A percentile compares a stretch with the other conserved stretches of the same genome.
These are phyloP conservation scores for Sphaerophoria rueppellii DNA, from an alignment of 2,888 invertebrate species.

Conservation along the genomic window DNA sequence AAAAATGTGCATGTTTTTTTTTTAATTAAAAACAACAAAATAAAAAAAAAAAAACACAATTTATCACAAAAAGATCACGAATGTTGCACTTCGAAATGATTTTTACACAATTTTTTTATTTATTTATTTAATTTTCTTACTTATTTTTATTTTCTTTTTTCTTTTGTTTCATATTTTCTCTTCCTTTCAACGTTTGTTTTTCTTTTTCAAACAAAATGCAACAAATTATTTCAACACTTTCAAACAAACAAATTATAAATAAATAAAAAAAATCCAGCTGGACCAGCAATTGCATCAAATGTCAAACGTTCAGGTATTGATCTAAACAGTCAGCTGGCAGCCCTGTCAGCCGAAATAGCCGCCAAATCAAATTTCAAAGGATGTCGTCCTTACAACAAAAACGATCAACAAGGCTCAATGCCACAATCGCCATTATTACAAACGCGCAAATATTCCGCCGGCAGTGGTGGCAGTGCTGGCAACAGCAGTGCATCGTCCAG, in stretches of 20 bases:
- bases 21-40: too few relatives aligned
- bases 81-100: too few relatives aligned
- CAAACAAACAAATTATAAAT: constrained; percentile 35
- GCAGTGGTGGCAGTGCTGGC: constrained; percentile 64
- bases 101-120: too few relatives aligned
- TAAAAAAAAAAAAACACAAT: too few relatives aligned
- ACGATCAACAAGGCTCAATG: constrained; percentile 67
- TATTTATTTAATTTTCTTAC: too few relatives aligned
- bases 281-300: constrained; percentile 55
- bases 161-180: too few relatives aligned
- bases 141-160: too few relatives aligned
- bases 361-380: constrained; percentile 75
- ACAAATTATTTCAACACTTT: neutral
- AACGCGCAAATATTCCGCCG: constrained; percentile 59
- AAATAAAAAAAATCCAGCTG: constrained; percentile 55
- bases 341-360: constrained; percentile 74
- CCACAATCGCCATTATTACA: constrained; percentile 74
- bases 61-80: too few relatives aligned
- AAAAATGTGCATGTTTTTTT: too few relatives aligned
- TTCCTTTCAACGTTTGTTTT: too few relatives aligned
- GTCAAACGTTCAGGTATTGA: constrained; percentile 66
- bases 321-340: constrained; percentile 74
- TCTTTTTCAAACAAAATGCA: neutral
- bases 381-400: constrained; percentile 74
- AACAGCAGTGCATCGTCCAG: constrained; percentile 68